A percentile compares a stretch with the other conserved stretches of the same genome.
Conservation (phyloP, 2,888 invertebrate genomes). For the Bursaphelenchus okinawaensis region DNA sequence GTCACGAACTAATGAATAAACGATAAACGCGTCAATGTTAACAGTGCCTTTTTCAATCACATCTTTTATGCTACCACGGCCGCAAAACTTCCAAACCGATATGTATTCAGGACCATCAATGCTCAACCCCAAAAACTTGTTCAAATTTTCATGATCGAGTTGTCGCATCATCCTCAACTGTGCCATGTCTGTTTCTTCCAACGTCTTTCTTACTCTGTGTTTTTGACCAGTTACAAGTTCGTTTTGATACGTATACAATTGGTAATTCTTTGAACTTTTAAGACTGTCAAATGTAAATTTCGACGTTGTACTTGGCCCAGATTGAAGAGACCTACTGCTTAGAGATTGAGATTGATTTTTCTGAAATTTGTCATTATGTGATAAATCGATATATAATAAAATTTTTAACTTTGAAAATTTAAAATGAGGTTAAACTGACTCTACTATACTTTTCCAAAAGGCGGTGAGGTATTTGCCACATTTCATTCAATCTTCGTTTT, state of each 20-base stretch:
- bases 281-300: conserved; percentile 28
- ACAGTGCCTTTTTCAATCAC: conserved; percentile 27
- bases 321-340: neutral
- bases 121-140: conserved; percentile 49
- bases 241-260: conserved; percentile 15
- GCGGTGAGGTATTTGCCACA: conserved; percentile 18
- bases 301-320: conserved; percentile 22
- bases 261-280: conserved; percentile 23
- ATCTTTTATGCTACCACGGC: conserved; percentile 42
- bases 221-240: conserved; percentile 26
- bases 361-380: neutral
- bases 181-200: conserved; percentile 18
- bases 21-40: conserved; percentile 47
- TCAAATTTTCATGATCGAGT: conserved; percentile 32
- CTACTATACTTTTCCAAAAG: neutral
- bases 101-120: conserved; percentile 42
- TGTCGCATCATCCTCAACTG: conserved; percentile 25
- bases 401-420: no score
- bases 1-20: conserved; percentile 45
- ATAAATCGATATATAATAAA: neutral
- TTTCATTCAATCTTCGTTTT: conserved; percentile 10
- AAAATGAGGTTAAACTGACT: neutral
- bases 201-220: conserved; percentile 12
- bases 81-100: conserved; percentile 47
- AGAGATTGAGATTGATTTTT: neutral